Percentiles rank a stretch among this genome's conserved stretches.
These are phyloP conservation scores for Lamprotornis superbus DNA, from an alignment of 2,113 vertebrate genomes.

Conservation along the genomic window DNA sequence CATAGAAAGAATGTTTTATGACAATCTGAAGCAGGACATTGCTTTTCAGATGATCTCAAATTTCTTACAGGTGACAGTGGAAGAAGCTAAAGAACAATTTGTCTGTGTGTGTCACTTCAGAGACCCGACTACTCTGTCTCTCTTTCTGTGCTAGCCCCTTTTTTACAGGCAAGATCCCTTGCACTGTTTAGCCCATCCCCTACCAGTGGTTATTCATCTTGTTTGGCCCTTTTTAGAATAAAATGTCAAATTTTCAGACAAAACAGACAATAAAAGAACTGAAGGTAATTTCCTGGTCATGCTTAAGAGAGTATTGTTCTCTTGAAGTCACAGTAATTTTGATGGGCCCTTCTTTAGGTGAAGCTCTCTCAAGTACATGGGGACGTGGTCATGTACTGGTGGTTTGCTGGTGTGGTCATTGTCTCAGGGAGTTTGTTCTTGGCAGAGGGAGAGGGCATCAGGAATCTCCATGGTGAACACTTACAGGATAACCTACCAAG, in stretches of 20 bases:
- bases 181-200: background rate
- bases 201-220: background rate
- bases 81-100: background rate
- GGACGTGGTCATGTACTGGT: accelerated
- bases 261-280: background rate
- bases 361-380: accelerated
- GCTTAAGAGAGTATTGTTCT: background rate
- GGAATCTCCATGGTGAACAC: background rate
- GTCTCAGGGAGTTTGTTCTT: background rate
- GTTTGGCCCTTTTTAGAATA: background rate
- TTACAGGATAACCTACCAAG: background rate
- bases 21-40: background rate
- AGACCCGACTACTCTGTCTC: background rate
- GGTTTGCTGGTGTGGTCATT: background rate
- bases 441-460: background rate
- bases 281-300: background rate
- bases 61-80: background rate
- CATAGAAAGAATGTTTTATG: background rate
- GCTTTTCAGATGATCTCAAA: background rate
- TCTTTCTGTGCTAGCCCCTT: background rate
- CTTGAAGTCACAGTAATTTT: background rate
- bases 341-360: background rate
- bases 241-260: background rate
- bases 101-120: background rate
- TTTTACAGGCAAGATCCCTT: background rate